A percentile compares a stretch with the other conserved stretches of the same genome.
Conservation (phyloP, 2,888 invertebrate genomes). For the Spilarctia lutea region DNA sequence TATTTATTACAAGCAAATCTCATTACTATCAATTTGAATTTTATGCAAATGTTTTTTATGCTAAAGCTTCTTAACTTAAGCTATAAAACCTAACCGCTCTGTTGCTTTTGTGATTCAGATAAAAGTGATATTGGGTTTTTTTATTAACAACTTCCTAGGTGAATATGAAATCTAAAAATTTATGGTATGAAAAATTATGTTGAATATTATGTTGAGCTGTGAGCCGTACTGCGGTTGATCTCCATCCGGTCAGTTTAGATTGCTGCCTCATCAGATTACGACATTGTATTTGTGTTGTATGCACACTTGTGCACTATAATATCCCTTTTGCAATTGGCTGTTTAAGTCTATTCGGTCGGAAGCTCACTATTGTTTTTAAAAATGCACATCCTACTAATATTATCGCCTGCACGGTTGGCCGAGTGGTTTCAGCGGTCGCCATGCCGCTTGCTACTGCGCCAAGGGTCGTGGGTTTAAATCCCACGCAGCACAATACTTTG, state of each 20-base stretch:
- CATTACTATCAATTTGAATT: neutral
- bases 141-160: neutral
- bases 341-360: neutral
- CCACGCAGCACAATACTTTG: no score
- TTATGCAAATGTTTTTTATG: neutral
- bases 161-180: neutral
- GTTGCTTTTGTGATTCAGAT: neutral
- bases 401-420: no score
- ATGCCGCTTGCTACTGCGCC: no score
- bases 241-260: neutral
- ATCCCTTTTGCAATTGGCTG: neutral
- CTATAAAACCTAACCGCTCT: neutral
- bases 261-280: neutral
- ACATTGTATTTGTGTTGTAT: neutral
- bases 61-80: neutral
- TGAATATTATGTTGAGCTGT: neutral
- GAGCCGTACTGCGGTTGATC: neutral
- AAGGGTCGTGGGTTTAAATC: no score
- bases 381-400: no score
- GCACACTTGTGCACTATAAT: neutral
- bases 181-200: neutral
- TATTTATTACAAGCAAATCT: neutral
- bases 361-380: neutral
- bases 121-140: neutral
- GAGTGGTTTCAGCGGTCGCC: no score